phyloP scores from a whole-genome alignment of 2,888 invertebrate genomes.

The Brachyopa scutellaris region DNA sequence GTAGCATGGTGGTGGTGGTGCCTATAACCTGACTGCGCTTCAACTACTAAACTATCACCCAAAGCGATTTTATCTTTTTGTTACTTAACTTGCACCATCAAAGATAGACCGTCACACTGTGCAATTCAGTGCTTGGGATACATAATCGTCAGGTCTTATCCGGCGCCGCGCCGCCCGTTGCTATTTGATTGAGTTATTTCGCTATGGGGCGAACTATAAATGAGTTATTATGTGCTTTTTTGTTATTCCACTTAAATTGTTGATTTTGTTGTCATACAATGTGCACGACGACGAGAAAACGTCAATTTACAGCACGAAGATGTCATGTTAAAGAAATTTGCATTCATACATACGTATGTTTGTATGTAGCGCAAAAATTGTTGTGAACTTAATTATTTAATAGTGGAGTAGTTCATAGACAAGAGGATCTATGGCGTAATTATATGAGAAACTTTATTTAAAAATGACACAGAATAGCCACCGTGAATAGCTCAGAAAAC shows the following conservation, averaged over 20 bases:
- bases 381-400: too few relatives aligned
- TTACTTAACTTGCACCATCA: conserved; percentile 46
- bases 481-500: too few relatives aligned
- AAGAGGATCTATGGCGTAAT: too few relatives aligned
- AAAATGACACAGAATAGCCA: too few relatives aligned
- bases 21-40: conserved; percentile 55
- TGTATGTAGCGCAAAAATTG: too few relatives aligned
- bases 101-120: conserved; percentile 9
- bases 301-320: conserved; percentile 59
- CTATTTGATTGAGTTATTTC: conserved; percentile 70
- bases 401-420: too few relatives aligned
- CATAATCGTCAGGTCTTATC: conserved; percentile 48
- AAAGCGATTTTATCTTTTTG: conserved; percentile 69
- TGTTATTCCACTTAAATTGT: conserved; percentile 13
- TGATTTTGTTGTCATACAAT: conserved; percentile 55
- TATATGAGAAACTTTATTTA: too few relatives aligned
- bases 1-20: conserved; percentile 31
- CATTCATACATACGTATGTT: too few relatives aligned
- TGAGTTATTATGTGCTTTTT: conserved; percentile 69
- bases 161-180: too few relatives aligned
- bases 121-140: conserved; percentile 23
- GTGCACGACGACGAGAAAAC: too few relatives aligned
- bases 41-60: conserved; percentile 72
- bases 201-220: conserved; percentile 63
- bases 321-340: conserved; percentile 10